Evolutionary conservation across 2,888 invertebrate species (phyloP), one percentile per base, ranked within the genome.

Genomic region (Lordiphosa fenestrarum): DNA sequence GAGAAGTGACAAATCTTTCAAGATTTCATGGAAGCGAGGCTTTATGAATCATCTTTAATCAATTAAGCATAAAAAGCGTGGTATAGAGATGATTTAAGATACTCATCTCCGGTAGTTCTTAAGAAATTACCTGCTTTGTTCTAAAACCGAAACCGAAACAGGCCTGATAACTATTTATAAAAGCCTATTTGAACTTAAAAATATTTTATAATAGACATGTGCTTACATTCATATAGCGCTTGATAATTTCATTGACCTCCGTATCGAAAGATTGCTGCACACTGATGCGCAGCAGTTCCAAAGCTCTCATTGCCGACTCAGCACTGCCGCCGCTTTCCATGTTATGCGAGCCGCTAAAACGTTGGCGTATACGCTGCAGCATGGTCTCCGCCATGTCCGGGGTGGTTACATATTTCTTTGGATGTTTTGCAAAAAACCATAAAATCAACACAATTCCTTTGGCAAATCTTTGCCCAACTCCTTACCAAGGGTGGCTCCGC

Each of bases 251-350:
- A 77, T 92, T 91, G 41, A 93, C 91, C 75, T 93, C 93, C 72
- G 91, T 90, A 84, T 93, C 93, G 46, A 93, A 92, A 44, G 90
- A 89, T 51, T 90, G 89, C 86, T 93, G 93, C 53, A 93, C 88
- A 72, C 91, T 92, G 70, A 92, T 92, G 37, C 93, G 88, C 25
- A 93, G 84, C 41, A 93, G 84, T 73, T 93, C 93, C 67, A 93
- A 78, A 0, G 93, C 92, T 67, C 88, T 72, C 87, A 89, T 87
- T 4, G 88, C 87, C 0, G 86, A 82, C 61, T 90, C 89, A 0
- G 88, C 80, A 13, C 84, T 83, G 13, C 84, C 85, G 7, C 81
- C 74, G 21, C 81, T 69, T 15, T 81, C 80, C 13, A 74, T 63
- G 33, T 75, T 80, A 42, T 74, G 71, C 0, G 72, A 66, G 2